phyloP scores from a whole-genome alignment of 92 coral and sea anemone genomes.

The Isaurus tuberculatus region DNA sequence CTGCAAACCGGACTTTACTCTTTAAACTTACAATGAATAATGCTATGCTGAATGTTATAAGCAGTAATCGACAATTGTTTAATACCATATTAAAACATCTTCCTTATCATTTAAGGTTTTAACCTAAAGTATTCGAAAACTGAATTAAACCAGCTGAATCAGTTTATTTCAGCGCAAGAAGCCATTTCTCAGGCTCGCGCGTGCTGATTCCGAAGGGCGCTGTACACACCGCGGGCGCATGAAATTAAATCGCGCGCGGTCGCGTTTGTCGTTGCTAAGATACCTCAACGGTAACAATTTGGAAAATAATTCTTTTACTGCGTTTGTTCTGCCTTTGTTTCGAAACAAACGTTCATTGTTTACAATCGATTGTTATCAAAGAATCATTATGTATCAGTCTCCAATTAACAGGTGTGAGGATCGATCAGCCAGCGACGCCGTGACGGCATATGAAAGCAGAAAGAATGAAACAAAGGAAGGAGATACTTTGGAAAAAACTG shows the following conservation, averaged over 20 bases:
- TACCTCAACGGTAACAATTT: slow-evolving; percentile 29
- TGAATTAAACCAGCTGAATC: too few relatives aligned
- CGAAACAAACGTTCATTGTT: slow-evolving; percentile 49
- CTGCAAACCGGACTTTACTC: too few relatives aligned
- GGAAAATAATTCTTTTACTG: slow-evolving; percentile 27
- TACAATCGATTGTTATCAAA: slow-evolving; percentile 26
- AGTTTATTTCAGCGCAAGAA: too few relatives aligned
- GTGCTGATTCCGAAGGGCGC: not conserved
- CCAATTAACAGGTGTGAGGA: slow-evolving; percentile 1
- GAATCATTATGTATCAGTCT: slow-evolving; percentile 11
- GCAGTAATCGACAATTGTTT: too few relatives aligned
- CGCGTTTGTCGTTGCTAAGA: slow-evolving; percentile 34
- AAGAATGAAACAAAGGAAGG: not conserved
- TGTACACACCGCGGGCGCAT: slow-evolving; percentile 34
- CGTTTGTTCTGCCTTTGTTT: slow-evolving; percentile 45
- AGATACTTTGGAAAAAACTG: slow-evolving; percentile 5
- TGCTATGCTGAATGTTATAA: too few relatives aligned
- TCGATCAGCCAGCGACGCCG: not conserved
- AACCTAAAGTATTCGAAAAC: too few relatives aligned
- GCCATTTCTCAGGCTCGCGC: too few relatives aligned
- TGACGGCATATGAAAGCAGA: not conserved
- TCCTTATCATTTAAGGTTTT: too few relatives aligned
- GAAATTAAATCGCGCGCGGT: slow-evolving; percentile 8
- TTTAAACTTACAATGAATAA: too few relatives aligned
- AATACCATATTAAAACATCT: too few relatives aligned